Conservation (phyloP, 2,888 invertebrate species). For the Harpalus rubripes region DNA sequence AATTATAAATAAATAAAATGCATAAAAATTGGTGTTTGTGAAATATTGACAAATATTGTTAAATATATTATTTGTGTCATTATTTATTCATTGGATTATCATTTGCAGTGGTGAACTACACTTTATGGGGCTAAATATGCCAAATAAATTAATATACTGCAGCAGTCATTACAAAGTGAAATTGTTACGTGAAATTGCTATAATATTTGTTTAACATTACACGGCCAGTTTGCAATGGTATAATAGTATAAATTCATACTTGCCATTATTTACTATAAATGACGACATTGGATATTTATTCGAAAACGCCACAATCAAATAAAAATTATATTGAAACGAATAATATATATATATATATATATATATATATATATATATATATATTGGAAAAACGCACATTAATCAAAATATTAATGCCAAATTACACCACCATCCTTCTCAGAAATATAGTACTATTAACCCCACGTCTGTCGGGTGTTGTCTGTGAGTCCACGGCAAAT, state of each 20-base stretch:
- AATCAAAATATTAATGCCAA: too few species aligned
- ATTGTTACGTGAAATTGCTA: neutral
- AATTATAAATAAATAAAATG: slow-evolving; percentile 26
- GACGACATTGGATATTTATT: too few species aligned
- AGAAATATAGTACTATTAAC: too few species aligned
- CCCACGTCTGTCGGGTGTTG: too few species aligned
- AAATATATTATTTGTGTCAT: neutral
- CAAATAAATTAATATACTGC: neutral
- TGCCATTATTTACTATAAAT: too few species aligned
- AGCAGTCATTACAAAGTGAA: neutral
- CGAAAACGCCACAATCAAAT: too few species aligned
- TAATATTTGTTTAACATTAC: neutral
- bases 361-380: too few species aligned
- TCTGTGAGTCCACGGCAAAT: too few species aligned
- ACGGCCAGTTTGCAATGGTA: neutral
- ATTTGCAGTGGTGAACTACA: neutral
- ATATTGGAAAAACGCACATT: too few species aligned
- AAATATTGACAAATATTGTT: neutral
- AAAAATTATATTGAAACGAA: too few species aligned
- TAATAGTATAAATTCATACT: neutral
- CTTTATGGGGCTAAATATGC: neutral
- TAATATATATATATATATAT: too few species aligned
- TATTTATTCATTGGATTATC: neutral
- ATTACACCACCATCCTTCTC: too few species aligned
- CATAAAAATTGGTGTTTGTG: neutral